Base-by-base conservation (phyloP, 53 echinoderm and acorn worm species). In the Temnopleurus reevesii region DNA sequence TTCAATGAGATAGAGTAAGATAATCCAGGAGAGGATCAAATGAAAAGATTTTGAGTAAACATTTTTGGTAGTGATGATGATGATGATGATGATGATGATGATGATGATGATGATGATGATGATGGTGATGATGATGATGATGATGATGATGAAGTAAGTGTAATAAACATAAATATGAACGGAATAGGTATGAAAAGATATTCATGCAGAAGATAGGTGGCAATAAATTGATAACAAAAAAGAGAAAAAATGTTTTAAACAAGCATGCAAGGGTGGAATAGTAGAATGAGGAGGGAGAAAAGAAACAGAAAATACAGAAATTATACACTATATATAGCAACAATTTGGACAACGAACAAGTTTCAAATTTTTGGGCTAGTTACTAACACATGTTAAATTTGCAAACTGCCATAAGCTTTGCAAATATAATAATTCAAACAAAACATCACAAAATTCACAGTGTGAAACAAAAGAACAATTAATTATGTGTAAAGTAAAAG, bases 281-380 rank as follows among this genome's bases (percentile, higher is more conserved):
- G 61, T 3, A 66, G 41, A 21, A 8, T 66, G 41, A 12, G 21
- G 27, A 19, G 66, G 66, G 38, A 66, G 66, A 38, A 66, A 61
- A 66, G 66, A 66, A 66, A 66, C 18, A 66, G 66, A 38, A 64
- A 66, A 66, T 66, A 19, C 21, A n/a, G 41, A 66, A 8, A 66
- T 36, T 38, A 66, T 36, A n/a, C 31, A 61, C 29, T 30, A 6
- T n/a, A n/a, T n/a, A n/a, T n/a, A n/a, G n/a, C n/a, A n/a, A n/a
- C n/a, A n/a, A n/a, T n/a, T n/a, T n/a, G n/a, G n/a, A n/a, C n/a
- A n/a, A n/a, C n/a, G n/a, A n/a, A n/a, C n/a, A n/a, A n/a, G n/a
- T n/a, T n/a, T n/a, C n/a, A n/a, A n/a, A n/a, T n/a, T n/a, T n/a
- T n/a, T n/a, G n/a, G n/a, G n/a, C n/a, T n/a, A n/a, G n/a, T n/a